Evolutionary conservation across 2,888 invertebrate species (phyloP), one percentile per base, ranked within the genome.

Genomic region (Rhabditophanes sp.): DNA sequence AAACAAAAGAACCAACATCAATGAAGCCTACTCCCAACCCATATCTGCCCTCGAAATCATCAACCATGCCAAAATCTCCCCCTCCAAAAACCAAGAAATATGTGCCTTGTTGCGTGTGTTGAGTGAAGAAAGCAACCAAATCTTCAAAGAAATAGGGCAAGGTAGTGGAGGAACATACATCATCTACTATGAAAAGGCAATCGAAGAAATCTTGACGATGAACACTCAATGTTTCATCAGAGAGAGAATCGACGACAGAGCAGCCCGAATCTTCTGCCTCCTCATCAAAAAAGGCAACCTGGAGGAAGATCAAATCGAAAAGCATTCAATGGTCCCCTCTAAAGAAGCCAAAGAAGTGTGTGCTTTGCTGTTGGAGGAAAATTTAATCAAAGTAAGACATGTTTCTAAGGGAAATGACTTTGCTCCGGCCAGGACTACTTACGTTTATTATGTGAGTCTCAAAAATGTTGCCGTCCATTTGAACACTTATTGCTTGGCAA

Each of bases 301-400:
- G 39, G 88, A 88, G 65, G 82, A 85, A 51, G 85, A 68, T 35
- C 53, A 57, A 35, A 79, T 90, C 37, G 85, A 87, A 65, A 80
- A 82, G 56, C 71, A 80, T 48, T 84, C 82, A 0, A 85, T 90
- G 87, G 76, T 90, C 53, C 81, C 83, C 1, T 78, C 81, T 16
- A 90, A 88, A 65, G 84, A 87, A 66, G 81, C 83, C 2, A 88
- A 88, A 65, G 76, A 80, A 44, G 68, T 85, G 9, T 78, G 83
- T 0, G 87, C 85, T 66, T 78, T 76, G 48, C 69, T 93, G 44
- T 69, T 84, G 30, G 79, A 81, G 64, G 81, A 85, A 58, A 78
- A 79, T 64, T 74, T 72, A 49, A 55, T 75, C 17, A 75, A 76
- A 3, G 41, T 63, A 3, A 65, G 67, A 19, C 68, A 68, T 37